Evolutionary conservation across 2,113 vertebrate genomes (phyloP), one percentile per base, ranked within the genome.

Genomic region (Sterna hirundo): DNA sequence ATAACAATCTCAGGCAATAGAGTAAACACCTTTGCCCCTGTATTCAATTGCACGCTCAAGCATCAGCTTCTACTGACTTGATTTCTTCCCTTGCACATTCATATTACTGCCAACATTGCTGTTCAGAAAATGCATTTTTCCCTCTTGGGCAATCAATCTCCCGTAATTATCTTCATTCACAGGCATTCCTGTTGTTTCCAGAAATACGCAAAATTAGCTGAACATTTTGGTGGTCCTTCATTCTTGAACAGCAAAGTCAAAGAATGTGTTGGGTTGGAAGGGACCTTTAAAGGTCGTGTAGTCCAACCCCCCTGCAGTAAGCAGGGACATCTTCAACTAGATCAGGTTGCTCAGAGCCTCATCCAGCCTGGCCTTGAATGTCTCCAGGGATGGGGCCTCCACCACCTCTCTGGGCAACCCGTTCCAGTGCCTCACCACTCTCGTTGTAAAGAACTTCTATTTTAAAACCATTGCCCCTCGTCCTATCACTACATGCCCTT

Each of bases 41-140:
- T 49, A 70, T 66, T 81, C 8, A 3, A 26, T 10, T 80, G 30
- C 13, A 78, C 0, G 0, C 19, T 54, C 14, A 58, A 74, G 14
- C 5, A 60, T n/a, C 74, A 75, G 23, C 7, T 88, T 80, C 76
- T 38, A 62, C 20, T 71, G 27, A 49, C 34, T 75, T 71, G 21
- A 82, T 79, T 95, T 85, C 44, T 85, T 79, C 61, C 9, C 34
- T 87, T 75, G 10, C n/a, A 65, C 9, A 10, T 69, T 80, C 23
- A 17, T 54, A 36, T 20, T 22, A 21, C 17, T 83, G 42, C 60
- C 58, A 91, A 74, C 21, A n/a, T 13, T 1, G 0, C 19, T 69
- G 18, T 74, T 78, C 10, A 92, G 27, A n/a, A 88, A 93, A 88
- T 61, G 11, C 4, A 3, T 90, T 90, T 91, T 74, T 9, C 5